Conservation (phyloP, 2,797 vertebrate species). For the Sciurus carolinensis region DNA sequence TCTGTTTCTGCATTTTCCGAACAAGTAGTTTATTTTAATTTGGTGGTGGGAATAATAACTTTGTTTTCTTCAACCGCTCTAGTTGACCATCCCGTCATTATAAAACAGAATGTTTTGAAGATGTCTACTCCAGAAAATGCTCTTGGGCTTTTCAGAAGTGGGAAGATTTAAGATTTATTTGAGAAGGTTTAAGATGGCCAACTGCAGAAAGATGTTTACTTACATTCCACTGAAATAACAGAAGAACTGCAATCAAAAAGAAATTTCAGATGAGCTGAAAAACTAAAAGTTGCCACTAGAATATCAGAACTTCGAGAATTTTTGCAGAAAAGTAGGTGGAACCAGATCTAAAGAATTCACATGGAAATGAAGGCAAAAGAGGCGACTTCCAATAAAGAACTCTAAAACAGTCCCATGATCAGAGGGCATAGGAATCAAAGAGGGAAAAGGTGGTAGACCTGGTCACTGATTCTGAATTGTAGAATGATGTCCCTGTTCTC, state of each 20-base stretch:
- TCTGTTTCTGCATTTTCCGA: neutral
- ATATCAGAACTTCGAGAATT: slow-evolving; percentile 5
- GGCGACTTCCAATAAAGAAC: neutral
- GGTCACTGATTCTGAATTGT: neutral
- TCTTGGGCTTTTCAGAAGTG: slow-evolving; percentile 15
- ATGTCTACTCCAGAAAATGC: neutral
- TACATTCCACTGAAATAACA: slow-evolving; percentile 27
- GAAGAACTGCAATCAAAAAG: neutral
- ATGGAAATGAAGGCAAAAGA: neutral
- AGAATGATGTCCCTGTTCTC: neutral
- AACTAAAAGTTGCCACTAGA: neutral
- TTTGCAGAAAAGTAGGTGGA: neutral
- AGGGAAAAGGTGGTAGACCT: neutral
- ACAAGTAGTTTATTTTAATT: slow-evolving; percentile 6
- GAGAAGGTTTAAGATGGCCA: neutral
- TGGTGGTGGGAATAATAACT: neutral
- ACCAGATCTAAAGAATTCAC: slow-evolving; percentile 23
- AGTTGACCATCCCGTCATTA: neutral
- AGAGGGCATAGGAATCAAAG: neutral
- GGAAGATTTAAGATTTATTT: neutral
- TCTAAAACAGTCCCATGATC: neutral
- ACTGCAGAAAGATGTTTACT: neutral
- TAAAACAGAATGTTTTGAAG: slow-evolving; percentile 59
- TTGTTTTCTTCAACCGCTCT: neutral
- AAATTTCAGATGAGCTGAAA: slow-evolving; percentile 38